Evolutionary conservation across 2,888 invertebrate genomes (phyloP), one percentile per base, ranked within the genome.

Genomic region (Litoditis marina): DNA sequence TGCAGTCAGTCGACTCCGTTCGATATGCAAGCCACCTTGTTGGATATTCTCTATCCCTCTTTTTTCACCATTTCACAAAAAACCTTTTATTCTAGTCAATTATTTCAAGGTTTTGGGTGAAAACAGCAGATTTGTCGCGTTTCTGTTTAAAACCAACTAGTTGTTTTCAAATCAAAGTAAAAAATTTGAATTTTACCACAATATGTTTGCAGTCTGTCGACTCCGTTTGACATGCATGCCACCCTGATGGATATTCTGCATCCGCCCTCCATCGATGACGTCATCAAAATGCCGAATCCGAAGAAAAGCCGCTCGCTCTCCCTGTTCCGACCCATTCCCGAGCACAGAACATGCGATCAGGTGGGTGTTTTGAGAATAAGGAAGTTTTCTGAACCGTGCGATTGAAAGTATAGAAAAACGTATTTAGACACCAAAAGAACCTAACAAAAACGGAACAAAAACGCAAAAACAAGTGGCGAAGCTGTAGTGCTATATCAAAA

Each of bases 201-300:
- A 30, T 8, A 28, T 22, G 30, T 30, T 47, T 3, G 51, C 85
- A 87, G 88, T 1, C 85, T 95, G 30, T 89, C 90, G 0, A 91
- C 92, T 0, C 93, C 94, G 0, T 94, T 93, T 81, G 94, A 95
- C 83, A 87, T 95, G 32, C 88, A 94, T 83, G 88, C 88, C 36
- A 92, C 92, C 0, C 85, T 94, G 2, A 84, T 88, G 68, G 89
- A 89, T 77, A 87, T 91, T 0, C 80, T 92, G 7, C 85, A 88
- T 63, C 82, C 73, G 55, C 72, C 77, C 0, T 22, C 62, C 34
- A 61, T 66, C 7, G 62, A 65, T 16, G 56, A 56, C 16, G 46
- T 69, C 27, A 28, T 39, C 19, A 68, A 42, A 11, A 39, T 44
- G 7, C 61, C 61, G 51, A 28, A 55, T 16, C 30, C 42, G 13